phyloP scores from a whole-genome alignment of 2,888 invertebrate species.

The Xanthia togata region DNA sequence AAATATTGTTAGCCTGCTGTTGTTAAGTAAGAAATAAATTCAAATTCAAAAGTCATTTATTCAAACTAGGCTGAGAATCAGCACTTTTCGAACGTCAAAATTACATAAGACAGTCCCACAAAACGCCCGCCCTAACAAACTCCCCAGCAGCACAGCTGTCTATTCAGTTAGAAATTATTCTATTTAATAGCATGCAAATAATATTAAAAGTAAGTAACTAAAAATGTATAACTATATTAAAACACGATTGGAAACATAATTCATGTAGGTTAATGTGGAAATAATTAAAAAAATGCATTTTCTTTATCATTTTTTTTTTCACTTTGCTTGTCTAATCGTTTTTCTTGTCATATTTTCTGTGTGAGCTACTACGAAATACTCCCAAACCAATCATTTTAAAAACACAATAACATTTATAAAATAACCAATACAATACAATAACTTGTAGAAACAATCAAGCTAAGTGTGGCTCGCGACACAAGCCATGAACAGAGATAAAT shows the following conservation, averaged over 20 bases:
- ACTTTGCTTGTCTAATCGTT: no score
- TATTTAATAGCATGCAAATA: no score
- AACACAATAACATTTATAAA: conserved; percentile 22
- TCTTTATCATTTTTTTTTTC: no score
- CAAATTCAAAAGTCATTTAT: no score
- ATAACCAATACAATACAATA: conserved; percentile 40
- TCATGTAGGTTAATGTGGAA: background rate
- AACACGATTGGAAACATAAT: background rate
- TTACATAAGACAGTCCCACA: no score
- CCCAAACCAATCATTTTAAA: conserved; percentile 4
- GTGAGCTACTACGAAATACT: background rate
- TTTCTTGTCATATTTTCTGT: background rate
- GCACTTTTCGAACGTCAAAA: no score
- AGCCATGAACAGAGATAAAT: conserved; percentile 72
- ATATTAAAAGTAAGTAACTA: background rate
- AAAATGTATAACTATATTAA: background rate
- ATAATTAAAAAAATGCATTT: background rate
- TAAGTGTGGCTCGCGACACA: conserved; percentile 59
- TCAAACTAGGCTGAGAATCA: no score
- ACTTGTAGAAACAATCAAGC: conserved; percentile 54
- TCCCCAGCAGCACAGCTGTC: no score
- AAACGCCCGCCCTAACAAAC: no score
- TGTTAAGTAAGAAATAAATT: background rate
- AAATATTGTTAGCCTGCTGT: background rate
- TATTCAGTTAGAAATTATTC: no score